phyloP scores from a whole-genome alignment of 2,797 vertebrate species.

The Anguilla marmorata region DNA sequence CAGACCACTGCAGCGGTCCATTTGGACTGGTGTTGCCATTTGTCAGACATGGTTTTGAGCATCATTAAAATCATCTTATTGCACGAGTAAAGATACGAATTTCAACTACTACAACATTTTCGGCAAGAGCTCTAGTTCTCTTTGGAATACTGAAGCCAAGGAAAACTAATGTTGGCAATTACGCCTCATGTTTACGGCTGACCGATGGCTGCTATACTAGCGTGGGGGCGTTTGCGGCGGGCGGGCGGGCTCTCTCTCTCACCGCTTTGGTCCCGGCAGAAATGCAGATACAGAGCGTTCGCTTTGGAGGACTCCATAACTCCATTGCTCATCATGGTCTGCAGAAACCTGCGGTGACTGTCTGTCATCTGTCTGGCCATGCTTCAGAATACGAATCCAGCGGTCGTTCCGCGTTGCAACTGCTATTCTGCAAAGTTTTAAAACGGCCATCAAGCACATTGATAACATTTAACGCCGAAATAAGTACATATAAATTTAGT shows the following conservation, averaged over 20 bases:
- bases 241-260: slow-evolving; percentile 31
- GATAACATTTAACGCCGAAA: too few relatives aligned
- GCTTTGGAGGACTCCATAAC: slow-evolving; percentile 74
- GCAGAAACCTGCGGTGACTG: slow-evolving; percentile 84
- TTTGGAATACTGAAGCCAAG: neutral
- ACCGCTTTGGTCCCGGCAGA: slow-evolving; percentile 81
- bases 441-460: neutral
- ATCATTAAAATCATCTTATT: neutral
- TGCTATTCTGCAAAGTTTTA: neutral
- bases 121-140: neutral
- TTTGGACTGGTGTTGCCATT: neutral
- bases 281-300: slow-evolving; percentile 67
- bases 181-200: too few relatives aligned
- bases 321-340: slow-evolving; percentile 82
- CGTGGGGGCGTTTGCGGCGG: neutral
- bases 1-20: neutral
- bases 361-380: slow-evolving; percentile 76
- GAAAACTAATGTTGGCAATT: neutral
- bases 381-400: neutral
- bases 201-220: too few relatives aligned
- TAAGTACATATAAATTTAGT: too few relatives aligned
- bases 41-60: neutral
- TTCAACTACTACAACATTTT: neutral
- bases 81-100: neutral
- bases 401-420: neutral